These are phyloP conservation scores for Ochlodes sylvanus DNA, from an alignment of 2,888 invertebrate genomes.

Conservation along the genomic window DNA sequence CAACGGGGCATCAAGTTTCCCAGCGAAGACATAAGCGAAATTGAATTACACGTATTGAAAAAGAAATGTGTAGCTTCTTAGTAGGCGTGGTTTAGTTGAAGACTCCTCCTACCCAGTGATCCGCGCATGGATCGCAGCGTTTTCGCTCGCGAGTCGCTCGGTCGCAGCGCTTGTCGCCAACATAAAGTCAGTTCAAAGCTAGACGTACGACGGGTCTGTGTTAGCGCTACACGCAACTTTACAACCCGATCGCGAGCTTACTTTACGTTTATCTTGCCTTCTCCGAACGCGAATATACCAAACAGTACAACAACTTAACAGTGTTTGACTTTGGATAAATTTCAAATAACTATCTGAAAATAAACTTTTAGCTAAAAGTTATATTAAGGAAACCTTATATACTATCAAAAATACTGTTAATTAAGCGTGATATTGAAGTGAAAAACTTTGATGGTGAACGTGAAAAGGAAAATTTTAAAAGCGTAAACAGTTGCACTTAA, in stretches of 20 bases:
- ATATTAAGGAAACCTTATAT: conserved; percentile 52
- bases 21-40: conserved; percentile 85
- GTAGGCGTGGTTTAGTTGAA: conserved; percentile 80
- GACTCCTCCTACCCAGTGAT: conserved; percentile 78
- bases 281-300: conserved; percentile 46
- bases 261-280: conserved; percentile 53
- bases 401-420: conserved; percentile 57
- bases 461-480: conserved; percentile 53
- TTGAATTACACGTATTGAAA: conserved; percentile 86
- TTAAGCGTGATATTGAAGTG: conserved; percentile 60
- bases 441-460: conserved; percentile 66
- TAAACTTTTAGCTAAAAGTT: conserved; percentile 53
- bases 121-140: conserved; percentile 76
- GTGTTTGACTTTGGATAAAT: conserved; percentile 60
- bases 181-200: conserved; percentile 63
- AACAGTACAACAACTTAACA: conserved; percentile 52
- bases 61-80: conserved; percentile 85
- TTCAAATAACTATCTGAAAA: conserved; percentile 59
- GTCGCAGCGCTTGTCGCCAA: conserved; percentile 55
- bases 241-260: conserved; percentile 55
- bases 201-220: conserved; percentile 62
- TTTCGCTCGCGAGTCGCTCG: conserved; percentile 65
- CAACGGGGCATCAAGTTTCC: conserved; percentile 85
- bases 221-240: conserved; percentile 63
- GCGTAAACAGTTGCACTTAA: not conserved